Conservation (phyloP, 2,113 vertebrate species). For the Merops nubicus region DNA sequence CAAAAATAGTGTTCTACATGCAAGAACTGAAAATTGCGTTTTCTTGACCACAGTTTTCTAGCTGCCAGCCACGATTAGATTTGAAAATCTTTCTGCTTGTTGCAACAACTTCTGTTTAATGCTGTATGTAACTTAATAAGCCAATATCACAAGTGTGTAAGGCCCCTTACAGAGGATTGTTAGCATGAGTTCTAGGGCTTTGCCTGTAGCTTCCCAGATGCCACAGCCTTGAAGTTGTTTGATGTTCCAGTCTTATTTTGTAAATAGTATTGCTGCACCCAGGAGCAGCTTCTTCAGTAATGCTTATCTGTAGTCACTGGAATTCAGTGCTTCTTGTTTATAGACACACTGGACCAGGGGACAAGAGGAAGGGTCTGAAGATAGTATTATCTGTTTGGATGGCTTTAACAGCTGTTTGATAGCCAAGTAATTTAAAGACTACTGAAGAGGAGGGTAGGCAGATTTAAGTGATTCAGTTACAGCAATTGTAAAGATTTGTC, state of each 20-base stretch:
- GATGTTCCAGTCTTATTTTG: background rate
- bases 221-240: background rate
- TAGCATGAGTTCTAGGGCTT: background rate
- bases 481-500: background rate
- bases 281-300: background rate
- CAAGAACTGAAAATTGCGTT: background rate
- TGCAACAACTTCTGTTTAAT: background rate
- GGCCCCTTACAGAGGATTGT: fast-evolving
- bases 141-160: fast-evolving
- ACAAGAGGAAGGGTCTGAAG: background rate
- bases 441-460: background rate
- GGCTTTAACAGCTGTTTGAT: background rate
- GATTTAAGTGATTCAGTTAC: background rate
- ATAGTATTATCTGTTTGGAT: background rate
- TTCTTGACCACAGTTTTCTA: background rate
- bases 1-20: background rate
- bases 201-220: background rate
- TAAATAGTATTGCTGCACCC: background rate
- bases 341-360: background rate
- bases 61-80: too few species aligned
- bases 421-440: background rate
- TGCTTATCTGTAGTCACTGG: background rate
- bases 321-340: background rate
- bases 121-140: background rate
- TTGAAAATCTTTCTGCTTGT: background rate